These are phyloP conservation scores for Parnassius orleans DNA, from an alignment of 2,888 invertebrate species.

Conservation along the genomic window DNA sequence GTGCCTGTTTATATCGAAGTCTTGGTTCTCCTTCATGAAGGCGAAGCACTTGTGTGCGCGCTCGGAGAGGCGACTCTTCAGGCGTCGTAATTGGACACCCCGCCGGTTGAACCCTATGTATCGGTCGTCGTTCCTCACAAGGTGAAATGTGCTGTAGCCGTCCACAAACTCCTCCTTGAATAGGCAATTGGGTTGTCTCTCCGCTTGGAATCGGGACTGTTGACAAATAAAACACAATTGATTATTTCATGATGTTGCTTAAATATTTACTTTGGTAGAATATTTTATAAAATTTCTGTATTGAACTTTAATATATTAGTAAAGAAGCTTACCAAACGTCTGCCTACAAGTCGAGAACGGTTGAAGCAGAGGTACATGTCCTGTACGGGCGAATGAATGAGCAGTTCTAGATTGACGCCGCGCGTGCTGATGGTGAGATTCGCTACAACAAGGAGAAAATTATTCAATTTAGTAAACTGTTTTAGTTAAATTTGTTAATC, in stretches of 20 bases:
- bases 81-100: constrained; percentile 78
- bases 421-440: constrained; percentile 84
- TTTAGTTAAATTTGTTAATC: no score
- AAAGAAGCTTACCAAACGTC: constrained; percentile 78
- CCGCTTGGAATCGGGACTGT: constrained; percentile 80
- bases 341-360: constrained; percentile 86
- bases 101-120: constrained; percentile 84
- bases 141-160: constrained; percentile 83
- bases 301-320: no score
- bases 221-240: constrained; percentile 27
- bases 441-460: constrained; percentile 77
- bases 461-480: neutral
- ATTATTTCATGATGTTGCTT: no score
- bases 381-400: constrained; percentile 86
- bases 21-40: constrained; percentile 83
- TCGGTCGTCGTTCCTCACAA: constrained; percentile 80
- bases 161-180: constrained; percentile 84
- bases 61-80: constrained; percentile 61
- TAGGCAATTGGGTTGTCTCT: constrained; percentile 81
- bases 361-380: constrained; percentile 89
- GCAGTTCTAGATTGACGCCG: constrained; percentile 81
- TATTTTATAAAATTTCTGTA: no score
- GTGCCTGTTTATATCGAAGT: constrained; percentile 83
- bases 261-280: no score
- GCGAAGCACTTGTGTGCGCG: constrained; percentile 81